These are phyloP conservation scores for Tyto alba DNA, from an alignment of 2,113 vertebrate species.

Conservation along the genomic window DNA sequence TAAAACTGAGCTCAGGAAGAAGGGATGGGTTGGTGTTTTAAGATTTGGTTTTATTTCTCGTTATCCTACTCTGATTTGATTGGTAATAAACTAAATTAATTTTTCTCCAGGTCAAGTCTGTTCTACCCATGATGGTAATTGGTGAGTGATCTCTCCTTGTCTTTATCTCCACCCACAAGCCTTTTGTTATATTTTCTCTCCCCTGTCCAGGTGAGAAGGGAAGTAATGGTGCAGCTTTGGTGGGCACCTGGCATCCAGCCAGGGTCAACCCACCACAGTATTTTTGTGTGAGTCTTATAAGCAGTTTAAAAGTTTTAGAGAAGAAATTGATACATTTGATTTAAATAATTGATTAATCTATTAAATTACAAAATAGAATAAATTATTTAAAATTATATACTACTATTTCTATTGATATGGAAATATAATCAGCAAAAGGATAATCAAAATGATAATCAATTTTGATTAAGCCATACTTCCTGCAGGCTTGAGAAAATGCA, in stretches of 20 bases:
- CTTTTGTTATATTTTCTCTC: background rate
- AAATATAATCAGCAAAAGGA: background rate
- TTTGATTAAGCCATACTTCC: background rate
- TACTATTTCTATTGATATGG: background rate
- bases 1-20: background rate
- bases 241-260: background rate
- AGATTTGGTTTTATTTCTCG: background rate
- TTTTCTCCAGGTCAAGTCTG: background rate
- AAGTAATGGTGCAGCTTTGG: background rate
- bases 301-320: background rate
- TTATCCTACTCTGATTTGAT: background rate
- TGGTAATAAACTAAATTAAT: background rate
- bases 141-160: background rate
- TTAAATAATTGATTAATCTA: background rate
- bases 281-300: background rate
- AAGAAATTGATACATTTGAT: background rate
- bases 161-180: background rate
- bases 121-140: background rate
- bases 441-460: background rate
- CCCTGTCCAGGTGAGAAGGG: background rate
- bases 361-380: background rate
- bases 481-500: background rate
- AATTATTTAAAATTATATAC: background rate
- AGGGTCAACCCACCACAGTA: background rate
- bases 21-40: background rate